These are phyloP conservation scores for Torymus auratus DNA, from an alignment of 2,888 invertebrate species.

Conservation along the genomic window DNA sequence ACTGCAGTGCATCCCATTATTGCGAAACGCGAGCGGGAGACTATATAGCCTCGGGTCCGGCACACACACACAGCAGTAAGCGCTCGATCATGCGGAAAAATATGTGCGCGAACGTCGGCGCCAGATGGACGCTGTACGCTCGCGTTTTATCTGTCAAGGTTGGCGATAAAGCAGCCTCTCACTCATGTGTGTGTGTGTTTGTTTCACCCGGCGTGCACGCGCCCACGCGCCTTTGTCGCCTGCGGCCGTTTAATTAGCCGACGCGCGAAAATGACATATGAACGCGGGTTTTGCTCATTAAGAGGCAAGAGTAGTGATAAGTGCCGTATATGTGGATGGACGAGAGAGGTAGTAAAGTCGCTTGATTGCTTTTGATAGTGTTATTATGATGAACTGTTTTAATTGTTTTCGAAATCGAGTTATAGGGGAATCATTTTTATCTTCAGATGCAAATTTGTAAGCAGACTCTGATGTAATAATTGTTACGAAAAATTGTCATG, in stretches of 20 bases:
- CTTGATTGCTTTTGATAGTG: too few relatives aligned
- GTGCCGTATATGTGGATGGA: too few relatives aligned
- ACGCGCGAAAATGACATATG: background rate
- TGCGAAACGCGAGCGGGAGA: background rate
- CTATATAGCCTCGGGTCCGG: background rate
- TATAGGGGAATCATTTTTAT: too few relatives aligned
- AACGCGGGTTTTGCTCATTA: background rate
- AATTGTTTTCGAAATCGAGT: too few relatives aligned
- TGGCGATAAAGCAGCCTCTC: constrained; percentile 5
- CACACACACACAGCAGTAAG: too few relatives aligned
- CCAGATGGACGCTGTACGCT: constrained; percentile 9
- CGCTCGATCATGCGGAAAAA: constrained; percentile 54
- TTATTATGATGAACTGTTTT: too few relatives aligned
- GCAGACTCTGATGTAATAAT: too few relatives aligned
- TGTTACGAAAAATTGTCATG: too few relatives aligned
- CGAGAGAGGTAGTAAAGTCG: too few relatives aligned
- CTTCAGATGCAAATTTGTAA: too few relatives aligned
- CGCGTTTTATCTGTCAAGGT: constrained; percentile 48
- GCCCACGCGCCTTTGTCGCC: background rate
- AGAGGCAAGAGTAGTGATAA: too few relatives aligned
- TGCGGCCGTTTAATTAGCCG: background rate
- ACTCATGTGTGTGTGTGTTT: background rate
- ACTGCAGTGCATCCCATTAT: background rate
- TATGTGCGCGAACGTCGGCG: constrained; percentile 29
- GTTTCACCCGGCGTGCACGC: too few relatives aligned